Evolutionary conservation across 2,113 vertebrate species (phyloP).

Genomic region (Aplodontia rufa): DNA sequence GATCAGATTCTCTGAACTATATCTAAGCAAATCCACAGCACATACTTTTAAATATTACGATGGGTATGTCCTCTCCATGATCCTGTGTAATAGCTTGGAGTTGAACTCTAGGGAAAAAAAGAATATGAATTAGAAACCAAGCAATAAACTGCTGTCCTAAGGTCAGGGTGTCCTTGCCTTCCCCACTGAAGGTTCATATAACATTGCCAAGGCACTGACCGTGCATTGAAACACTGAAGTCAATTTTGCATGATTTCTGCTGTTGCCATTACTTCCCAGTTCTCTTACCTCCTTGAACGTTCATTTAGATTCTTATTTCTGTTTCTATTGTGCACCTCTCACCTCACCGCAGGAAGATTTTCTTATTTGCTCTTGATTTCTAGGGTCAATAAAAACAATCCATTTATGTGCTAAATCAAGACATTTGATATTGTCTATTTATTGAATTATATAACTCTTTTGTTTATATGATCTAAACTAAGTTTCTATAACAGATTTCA

Average conservation of each 20-base stretch:
- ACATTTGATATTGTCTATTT: background rate
- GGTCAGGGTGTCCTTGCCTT: fast-evolving
- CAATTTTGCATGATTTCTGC: background rate
- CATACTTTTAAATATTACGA: background rate
- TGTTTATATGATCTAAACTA: background rate
- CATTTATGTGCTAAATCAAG: background rate
- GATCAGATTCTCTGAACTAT: background rate
- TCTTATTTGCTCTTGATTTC: background rate
- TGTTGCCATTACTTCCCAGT: background rate
- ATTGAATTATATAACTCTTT: background rate
- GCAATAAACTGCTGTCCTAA: background rate
- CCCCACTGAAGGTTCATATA: background rate
- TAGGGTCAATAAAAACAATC: background rate
- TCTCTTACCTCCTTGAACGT: background rate
- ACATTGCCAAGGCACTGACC: background rate
- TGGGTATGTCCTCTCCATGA: background rate
- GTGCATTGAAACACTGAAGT: background rate
- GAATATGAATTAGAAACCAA: background rate
- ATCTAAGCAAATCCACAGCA: background rate
- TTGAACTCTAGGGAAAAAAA: background rate
- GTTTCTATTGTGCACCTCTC: background rate
- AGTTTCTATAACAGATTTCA: background rate
- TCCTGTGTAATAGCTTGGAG: background rate
- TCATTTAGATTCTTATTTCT: background rate
- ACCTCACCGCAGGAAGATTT: background rate